Conservation (phyloP, 2,888 invertebrate species). For the Caenorhabditis plicata region DNA sequence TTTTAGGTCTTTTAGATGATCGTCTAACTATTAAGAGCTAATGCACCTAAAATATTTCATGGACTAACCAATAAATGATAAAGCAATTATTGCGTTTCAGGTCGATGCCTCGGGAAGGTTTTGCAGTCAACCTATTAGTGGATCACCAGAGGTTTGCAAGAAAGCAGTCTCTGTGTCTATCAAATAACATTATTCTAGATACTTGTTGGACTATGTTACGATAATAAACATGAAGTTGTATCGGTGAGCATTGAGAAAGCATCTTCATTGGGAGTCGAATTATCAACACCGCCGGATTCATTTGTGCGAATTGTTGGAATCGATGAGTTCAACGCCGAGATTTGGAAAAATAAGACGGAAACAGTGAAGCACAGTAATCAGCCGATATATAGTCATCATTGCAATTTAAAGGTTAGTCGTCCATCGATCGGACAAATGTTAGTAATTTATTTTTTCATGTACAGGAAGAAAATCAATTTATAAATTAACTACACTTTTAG, state of each 20-base stretch:
- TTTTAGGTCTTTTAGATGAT: too few relatives aligned
- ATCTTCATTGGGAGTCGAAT: constrained; percentile 19
- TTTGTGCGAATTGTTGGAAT: constrained; percentile 48
- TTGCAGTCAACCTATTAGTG: constrained; percentile 52
- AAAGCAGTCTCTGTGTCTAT: too few relatives aligned
- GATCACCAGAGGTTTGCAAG: constrained; percentile 47
- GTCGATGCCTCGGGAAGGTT: constrained; percentile 55
- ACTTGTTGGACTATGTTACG: constrained; percentile 49
- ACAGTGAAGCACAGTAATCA: constrained; percentile 45
- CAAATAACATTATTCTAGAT: constrained; percentile 33
- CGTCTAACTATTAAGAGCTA: too few relatives aligned
- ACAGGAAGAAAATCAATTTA: neutral
- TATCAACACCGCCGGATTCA: constrained; percentile 44
- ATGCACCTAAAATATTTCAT: too few relatives aligned
- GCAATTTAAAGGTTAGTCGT: constrained; percentile 43
- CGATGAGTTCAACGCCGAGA: constrained; percentile 47
- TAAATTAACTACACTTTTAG: neutral
- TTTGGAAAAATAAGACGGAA: constrained; percentile 49
- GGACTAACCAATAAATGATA: too few relatives aligned
- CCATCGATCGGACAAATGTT: neutral
- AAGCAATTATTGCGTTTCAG: too few relatives aligned
- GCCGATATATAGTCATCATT: constrained; percentile 48
- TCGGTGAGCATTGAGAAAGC: constrained; percentile 51
- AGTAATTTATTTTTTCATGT: neutral
- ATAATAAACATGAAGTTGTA: constrained; percentile 41